These are phyloP conservation scores for Oxyura jamaicensis DNA, from an alignment of 2,113 vertebrate genomes.

Conservation along the genomic window DNA sequence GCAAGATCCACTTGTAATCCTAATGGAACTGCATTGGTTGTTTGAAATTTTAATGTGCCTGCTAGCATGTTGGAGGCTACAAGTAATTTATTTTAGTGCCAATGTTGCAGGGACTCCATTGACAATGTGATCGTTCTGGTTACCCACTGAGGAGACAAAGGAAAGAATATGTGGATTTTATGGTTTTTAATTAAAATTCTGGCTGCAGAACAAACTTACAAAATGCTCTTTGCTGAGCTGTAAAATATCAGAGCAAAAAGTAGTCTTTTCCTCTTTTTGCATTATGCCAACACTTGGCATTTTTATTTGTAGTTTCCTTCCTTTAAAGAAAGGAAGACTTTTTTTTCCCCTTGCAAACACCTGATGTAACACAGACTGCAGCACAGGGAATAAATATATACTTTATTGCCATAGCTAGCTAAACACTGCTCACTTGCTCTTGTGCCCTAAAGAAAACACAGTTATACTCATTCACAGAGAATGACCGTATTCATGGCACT, in stretches of 20 bases:
- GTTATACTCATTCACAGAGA: constrained; percentile 6
- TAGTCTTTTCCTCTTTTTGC: not conserved
- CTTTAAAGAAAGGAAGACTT: not conserved
- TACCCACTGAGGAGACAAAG: not conserved
- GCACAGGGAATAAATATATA: not conserved
- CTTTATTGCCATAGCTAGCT: not conserved
- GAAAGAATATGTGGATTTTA: not conserved
- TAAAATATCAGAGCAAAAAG: not conserved
- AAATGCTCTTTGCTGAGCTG: not conserved
- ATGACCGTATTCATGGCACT: not conserved
- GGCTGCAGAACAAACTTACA: not conserved
- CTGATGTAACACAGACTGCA: not conserved
- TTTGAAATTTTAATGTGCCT: not conserved
- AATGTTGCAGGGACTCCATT: not conserved
- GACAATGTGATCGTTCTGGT: not conserved
- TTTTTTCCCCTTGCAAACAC: not conserved
- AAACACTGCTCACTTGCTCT: not conserved
- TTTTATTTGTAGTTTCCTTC: not conserved
- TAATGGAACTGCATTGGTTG: not conserved
- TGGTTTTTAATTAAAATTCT: not conserved
- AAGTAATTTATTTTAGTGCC: not conserved
- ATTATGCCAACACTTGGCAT: not conserved
- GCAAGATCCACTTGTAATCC: not conserved
- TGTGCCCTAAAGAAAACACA: not conserved
- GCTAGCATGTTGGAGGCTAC: not conserved